phyloP scores from a whole-genome alignment of 1,140 invertebrate genomes.

The Globodera ellingtonae region DNA sequence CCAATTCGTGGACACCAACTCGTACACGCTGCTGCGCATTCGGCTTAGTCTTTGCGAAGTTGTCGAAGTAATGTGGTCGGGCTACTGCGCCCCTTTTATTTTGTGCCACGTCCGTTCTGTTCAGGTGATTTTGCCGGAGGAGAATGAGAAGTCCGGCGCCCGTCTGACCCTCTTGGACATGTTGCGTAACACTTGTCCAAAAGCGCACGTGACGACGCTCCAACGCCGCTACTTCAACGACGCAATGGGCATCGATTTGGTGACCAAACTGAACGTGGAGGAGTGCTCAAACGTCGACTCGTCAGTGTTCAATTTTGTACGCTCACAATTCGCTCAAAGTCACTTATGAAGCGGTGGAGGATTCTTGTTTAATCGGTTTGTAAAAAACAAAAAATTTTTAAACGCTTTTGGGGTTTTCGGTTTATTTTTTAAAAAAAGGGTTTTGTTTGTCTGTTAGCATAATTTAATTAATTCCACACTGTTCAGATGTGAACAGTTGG shows the following conservation, averaged over 20 bases:
- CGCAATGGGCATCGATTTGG: conserved; percentile 74
- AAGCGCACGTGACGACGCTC: conserved; percentile 72
- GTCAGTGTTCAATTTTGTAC: conserved; percentile 76
- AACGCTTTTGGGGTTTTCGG: too few species aligned
- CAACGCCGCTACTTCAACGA: conserved; percentile 80
- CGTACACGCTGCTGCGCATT: conserved; percentile 78
- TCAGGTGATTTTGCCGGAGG: conserved; percentile 78
- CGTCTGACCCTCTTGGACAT: conserved; percentile 72
- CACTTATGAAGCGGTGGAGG: conserved; percentile 79
- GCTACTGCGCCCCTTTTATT: too few species aligned
- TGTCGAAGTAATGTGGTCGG: too few species aligned
- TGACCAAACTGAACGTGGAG: conserved; percentile 75
- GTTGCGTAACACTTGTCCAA: conserved; percentile 69
- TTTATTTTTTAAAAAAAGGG: not conserved
- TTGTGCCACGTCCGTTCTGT: not conserved
- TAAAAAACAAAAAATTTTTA: too few species aligned
- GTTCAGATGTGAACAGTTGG: conserved; percentile 68
- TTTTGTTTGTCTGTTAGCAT: not conserved
- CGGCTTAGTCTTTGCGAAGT: conserved; percentile 81
- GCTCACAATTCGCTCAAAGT: conserved; percentile 78
- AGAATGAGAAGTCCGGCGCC: conserved; percentile 17
- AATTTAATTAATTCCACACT: too few species aligned
- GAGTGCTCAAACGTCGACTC: conserved; percentile 76
- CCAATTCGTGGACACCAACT: conserved; percentile 82
- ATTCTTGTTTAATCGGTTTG: conserved; percentile 80